Evolutionary conservation across 2,888 invertebrate genomes (phyloP).

Genomic region (Heliconius erato): DNA sequence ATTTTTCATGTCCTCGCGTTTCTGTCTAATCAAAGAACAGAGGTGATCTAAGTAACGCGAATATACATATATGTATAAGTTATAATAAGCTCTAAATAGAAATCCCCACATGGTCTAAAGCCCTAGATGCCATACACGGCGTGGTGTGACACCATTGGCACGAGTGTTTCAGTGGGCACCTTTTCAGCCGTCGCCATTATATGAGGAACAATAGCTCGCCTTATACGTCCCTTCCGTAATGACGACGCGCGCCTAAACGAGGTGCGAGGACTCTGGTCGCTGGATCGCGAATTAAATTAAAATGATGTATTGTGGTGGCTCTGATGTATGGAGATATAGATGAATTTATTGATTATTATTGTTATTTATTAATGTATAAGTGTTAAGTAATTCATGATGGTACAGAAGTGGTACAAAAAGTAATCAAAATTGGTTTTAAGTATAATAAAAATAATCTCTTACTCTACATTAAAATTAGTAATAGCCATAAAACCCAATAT

Average conservation of each 20-base stretch:
- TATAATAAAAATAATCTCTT: too few relatives aligned
- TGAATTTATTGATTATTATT: conserved; percentile 5
- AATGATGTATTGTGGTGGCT: conserved; percentile 25
- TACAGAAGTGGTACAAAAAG: too few relatives aligned
- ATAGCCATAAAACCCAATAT: too few relatives aligned
- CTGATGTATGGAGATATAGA: not conserved
- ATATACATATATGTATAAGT: not conserved
- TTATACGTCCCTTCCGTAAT: conserved; percentile 20
- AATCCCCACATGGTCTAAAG: conserved; percentile 12
- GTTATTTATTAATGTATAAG: not conserved
- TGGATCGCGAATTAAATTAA: not conserved
- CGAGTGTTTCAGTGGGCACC: conserved; percentile 28
- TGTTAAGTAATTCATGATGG: not conserved
- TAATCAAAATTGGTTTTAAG: too few relatives aligned
- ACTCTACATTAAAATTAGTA: too few relatives aligned
- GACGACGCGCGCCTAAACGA: not conserved
- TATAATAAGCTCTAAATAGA: not conserved
- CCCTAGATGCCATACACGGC: conserved; percentile 20
- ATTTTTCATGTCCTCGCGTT: too few relatives aligned
- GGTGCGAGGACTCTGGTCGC: not conserved
- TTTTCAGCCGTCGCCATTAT: conserved; percentile 19
- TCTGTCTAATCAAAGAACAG: not conserved
- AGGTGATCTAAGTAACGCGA: not conserved
- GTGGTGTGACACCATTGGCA: conserved; percentile 25
- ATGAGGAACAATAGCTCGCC: conserved; percentile 2